Base-by-base conservation (phyloP, 2,888 invertebrate species). In the Stenurella melanura region DNA sequence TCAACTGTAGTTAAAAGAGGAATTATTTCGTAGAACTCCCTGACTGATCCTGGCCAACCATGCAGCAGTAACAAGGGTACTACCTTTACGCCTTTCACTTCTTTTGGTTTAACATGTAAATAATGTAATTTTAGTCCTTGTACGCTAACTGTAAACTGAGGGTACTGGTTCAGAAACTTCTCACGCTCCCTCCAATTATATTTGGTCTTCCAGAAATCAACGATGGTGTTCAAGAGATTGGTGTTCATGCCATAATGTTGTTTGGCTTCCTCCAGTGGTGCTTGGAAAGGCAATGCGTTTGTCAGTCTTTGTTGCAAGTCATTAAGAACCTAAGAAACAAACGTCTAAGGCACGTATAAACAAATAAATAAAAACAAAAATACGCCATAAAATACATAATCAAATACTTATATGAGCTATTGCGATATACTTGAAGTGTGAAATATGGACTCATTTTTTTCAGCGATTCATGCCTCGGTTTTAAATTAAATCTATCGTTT, bases 21-120 rank as follows among this genome's bases (percentile, higher is more conserved):
- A 64, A 96, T 93, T 0, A 95, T 88, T 67, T 93, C 93, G 85
- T 95, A 94, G 89, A 96, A 97, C 89, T 97, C 97, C 18, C 93
- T 90, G 0, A 96, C 91, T 0, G 96, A 96, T 0, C 97, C 96
- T 0, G 97, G 97, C 97, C 97, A 97, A 54, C 97, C 97, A 86
- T 97, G 97, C 15, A 95, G 88, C 56, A 97, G 83, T 1, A 96
- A 88, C 0, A 96, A 85, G 0, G 96, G 95, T 0, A 94, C 80
- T 0, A 93, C 91, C 84, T 91, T 87, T 0, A 85, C 42, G 5
- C 80, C 81, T 50, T 75, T 63, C 0, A 83, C 76, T 86, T 81
- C 76, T 69, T 83, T 87, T 6, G 93, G 93, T 88, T 93, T 94
- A 1, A 92, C 91, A 67, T 87, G 87, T n/a, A 88, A 77, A 76